A percentile compares a stretch with the other conserved stretches of the same genome.
Conservation (phyloP, 2,888 invertebrate species). For the Euzetes globulus region DNA sequence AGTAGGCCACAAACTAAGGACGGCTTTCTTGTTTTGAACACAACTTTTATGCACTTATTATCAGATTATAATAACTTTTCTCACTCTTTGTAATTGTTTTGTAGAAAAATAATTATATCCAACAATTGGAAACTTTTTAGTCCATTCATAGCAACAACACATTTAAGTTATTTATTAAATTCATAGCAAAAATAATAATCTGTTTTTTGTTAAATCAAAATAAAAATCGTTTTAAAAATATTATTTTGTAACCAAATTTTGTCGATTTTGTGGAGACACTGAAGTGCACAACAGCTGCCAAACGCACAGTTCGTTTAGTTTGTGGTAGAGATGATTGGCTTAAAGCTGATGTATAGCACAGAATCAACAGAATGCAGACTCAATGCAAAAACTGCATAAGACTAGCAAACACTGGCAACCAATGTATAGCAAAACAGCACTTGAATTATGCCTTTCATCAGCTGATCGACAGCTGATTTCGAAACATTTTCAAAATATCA, state of each 20-base stretch:
- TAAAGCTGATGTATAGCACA: constrained; percentile 18
- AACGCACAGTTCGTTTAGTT: constrained; percentile 17
- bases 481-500: neutral
- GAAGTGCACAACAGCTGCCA: constrained; percentile 18
- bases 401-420: constrained; percentile 16
- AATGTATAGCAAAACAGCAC: neutral
- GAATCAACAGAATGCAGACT: constrained; percentile 8
- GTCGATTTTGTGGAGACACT: neutral
- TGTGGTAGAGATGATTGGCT: constrained; percentile 4
- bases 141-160: neutral
- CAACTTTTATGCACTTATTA: neutral
- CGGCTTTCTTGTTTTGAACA: constrained; percentile 11
- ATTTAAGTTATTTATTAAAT: constrained; percentile 2
- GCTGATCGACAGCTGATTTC: constrained; percentile 30
- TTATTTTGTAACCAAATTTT: neutral
- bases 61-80: constrained; percentile 5
- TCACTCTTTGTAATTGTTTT: neutral
- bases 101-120: neutral
- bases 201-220: constrained; percentile 14
- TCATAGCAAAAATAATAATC: constrained; percentile 1
- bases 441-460: constrained; percentile 20
- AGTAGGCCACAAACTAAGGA: constrained; percentile 16
- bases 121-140: neutral
- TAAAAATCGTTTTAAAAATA: neutral
- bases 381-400: constrained; percentile 1